A percentile compares a stretch with the other conserved stretches of the same genome.
phyloP scores from a whole-genome alignment of 2,113 vertebrate genomes.

The Nothobranchius furzeri region DNA sequence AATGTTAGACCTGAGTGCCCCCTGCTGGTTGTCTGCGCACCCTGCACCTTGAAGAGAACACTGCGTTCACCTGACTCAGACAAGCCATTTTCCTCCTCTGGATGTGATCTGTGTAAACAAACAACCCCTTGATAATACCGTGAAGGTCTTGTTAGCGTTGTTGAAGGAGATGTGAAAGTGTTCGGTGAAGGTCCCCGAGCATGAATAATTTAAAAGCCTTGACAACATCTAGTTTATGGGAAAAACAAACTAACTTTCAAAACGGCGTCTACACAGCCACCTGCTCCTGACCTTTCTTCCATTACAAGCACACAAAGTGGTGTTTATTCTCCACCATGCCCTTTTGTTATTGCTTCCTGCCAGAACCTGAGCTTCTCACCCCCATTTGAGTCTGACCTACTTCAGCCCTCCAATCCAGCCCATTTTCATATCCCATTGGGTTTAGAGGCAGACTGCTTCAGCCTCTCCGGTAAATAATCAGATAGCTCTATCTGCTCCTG shows the following conservation, averaged over 20 bases:
- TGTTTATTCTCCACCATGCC: conserved; percentile 15
- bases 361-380: background rate
- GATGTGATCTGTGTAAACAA: conserved; percentile 52
- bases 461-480: conserved; percentile 45
- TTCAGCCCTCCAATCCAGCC: background rate
- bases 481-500: conserved; percentile 27
- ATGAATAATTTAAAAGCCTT: conserved; percentile 63
- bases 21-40: conserved; percentile 26
- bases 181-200: conserved; percentile 32
- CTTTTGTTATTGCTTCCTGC: conserved; percentile 1
- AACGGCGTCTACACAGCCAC: conserved; percentile 23
- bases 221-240: conserved; percentile 31
- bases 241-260: conserved; percentile 6
- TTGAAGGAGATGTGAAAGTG: conserved; percentile 36
- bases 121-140: conserved; percentile 41
- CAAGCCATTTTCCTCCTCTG: conserved; percentile 26
- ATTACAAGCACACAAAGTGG: conserved; percentile 26
- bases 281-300: conserved; percentile 17
- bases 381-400: conserved; percentile 11
- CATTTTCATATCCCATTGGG: conserved; percentile 16
- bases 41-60: background rate
- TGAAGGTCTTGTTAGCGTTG: conserved; percentile 53
- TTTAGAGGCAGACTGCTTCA: conserved; percentile 27
- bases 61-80: conserved; percentile 17
- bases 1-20: conserved; percentile 26